phyloP scores from a whole-genome alignment of 2,888 invertebrate genomes.

The Cheilosia soror region DNA sequence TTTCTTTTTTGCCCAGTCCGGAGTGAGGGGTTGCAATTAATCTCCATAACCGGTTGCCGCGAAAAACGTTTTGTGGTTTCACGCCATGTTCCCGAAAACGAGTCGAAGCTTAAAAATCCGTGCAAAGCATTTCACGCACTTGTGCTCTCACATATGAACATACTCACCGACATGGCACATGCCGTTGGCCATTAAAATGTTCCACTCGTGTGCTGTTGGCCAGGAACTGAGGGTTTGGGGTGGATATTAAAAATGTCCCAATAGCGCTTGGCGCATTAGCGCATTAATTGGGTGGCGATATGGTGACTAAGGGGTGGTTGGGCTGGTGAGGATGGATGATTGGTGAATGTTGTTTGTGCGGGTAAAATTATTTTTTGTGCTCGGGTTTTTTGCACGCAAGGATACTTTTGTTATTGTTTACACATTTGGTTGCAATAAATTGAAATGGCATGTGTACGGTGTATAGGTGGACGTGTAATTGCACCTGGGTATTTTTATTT shows the following conservation, averaged over 20 bases:
- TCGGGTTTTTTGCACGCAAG: slow-evolving; percentile 55
- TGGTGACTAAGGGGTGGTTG: neutral
- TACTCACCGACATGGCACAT: slow-evolving; percentile 62
- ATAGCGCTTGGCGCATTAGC: slow-evolving; percentile 59
- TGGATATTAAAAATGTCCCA: slow-evolving; percentile 64
- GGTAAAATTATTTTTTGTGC: slow-evolving; percentile 27
- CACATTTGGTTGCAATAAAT: slow-evolving; percentile 74
- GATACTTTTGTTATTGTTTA: slow-evolving; percentile 73
- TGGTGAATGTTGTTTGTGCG: slow-evolving; percentile 60
- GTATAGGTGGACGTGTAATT: slow-evolving; percentile 35
- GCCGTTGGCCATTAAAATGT: slow-evolving; percentile 66
- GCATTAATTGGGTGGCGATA: slow-evolving; percentile 61
- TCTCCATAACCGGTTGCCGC: slow-evolving; percentile 75
- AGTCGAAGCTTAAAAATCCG: slow-evolving; percentile 66
- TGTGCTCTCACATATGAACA: slow-evolving; percentile 61
- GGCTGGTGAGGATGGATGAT: slow-evolving; percentile 55
- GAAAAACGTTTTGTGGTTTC: slow-evolving; percentile 76
- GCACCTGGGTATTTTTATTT: slow-evolving; percentile 57
- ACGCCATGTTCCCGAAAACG: slow-evolving; percentile 72
- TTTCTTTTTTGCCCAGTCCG: neutral
- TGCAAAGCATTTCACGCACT: slow-evolving; percentile 75
- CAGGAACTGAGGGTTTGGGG: neutral
- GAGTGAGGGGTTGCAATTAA: slow-evolving; percentile 67
- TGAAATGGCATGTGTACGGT: slow-evolving; percentile 49
- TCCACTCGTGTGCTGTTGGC: slow-evolving; percentile 22